phyloP scores from a whole-genome alignment of 2,888 invertebrate genomes.

The Cheilosia scutellata region DNA sequence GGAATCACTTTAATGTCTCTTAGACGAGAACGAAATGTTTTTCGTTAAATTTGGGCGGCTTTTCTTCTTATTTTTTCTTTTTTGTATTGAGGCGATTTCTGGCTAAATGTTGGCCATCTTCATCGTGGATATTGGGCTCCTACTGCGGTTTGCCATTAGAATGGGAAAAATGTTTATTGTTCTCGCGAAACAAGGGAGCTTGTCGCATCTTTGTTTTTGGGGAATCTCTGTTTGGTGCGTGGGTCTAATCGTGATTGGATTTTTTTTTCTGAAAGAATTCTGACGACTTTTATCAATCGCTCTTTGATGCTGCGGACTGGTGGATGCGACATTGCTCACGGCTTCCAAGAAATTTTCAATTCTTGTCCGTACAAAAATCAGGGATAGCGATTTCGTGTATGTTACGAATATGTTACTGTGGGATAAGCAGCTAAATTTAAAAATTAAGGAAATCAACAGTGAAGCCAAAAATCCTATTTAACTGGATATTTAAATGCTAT shows the following conservation, averaged over 20 bases:
- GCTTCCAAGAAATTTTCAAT: slow-evolving; percentile 60
- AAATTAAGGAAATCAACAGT: neutral
- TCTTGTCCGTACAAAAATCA: slow-evolving; percentile 35
- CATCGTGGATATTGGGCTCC: slow-evolving; percentile 28
- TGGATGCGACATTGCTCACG: slow-evolving; percentile 34
- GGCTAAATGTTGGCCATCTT: slow-evolving; percentile 62
- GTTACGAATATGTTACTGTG: neutral
- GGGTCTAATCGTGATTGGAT: slow-evolving; percentile 73
- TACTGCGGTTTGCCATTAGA: slow-evolving; percentile 66
- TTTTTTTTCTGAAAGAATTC: slow-evolving; percentile 58
- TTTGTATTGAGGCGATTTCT: slow-evolving; percentile 30
- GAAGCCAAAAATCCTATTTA: no score
- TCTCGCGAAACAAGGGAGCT: slow-evolving; percentile 59
- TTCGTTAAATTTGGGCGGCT: slow-evolving; percentile 9
- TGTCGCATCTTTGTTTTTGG: slow-evolving; percentile 8
- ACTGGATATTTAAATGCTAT: no score
- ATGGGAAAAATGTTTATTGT: slow-evolving; percentile 75
- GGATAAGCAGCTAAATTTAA: neutral
- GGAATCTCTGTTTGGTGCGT: slow-evolving; percentile 54
- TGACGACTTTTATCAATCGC: slow-evolving; percentile 76
- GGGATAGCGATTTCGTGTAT: neutral
- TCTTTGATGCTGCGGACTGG: slow-evolving; percentile 64
- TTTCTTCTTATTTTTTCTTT: neutral
- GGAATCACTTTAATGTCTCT: slow-evolving; percentile 71
- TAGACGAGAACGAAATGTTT: slow-evolving; percentile 55